Evolutionary conservation across 2,888 invertebrate species (phyloP).

Genomic region (Brachypalpus laphriformis): DNA sequence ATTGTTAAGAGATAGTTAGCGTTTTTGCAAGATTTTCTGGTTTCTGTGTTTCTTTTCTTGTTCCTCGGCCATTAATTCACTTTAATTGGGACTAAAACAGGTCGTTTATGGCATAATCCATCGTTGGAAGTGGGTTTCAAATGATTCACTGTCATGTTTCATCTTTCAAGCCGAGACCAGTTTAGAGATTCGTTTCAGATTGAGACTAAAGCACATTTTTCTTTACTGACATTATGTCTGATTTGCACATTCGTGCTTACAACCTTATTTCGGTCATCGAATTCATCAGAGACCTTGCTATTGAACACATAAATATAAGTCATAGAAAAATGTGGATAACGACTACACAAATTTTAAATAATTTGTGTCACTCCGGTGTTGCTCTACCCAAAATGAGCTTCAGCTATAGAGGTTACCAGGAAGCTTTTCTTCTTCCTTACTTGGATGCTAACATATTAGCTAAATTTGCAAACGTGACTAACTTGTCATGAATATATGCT

Average conservation of each 20-base stretch:
- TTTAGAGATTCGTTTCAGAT: not conserved
- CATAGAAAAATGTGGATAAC: not conserved
- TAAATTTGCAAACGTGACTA: too few species aligned
- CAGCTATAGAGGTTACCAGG: too few species aligned
- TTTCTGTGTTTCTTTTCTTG: not conserved
- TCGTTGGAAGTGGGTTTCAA: not conserved
- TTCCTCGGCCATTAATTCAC: not conserved
- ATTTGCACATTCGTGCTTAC: conserved; percentile 45
- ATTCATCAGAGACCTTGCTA: conserved; percentile 1
- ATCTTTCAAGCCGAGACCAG: not conserved
- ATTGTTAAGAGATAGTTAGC: not conserved
- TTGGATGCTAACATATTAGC: too few species aligned
- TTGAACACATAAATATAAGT: not conserved
- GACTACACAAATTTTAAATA: too few species aligned
- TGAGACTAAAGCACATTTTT: conserved; percentile 7
- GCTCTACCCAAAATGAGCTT: too few species aligned
- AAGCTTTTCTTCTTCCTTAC: too few species aligned
- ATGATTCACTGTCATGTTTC: conserved; percentile 15
- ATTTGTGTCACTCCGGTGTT: too few species aligned
- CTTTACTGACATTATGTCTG: conserved; percentile 30
- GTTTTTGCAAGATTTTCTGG: not conserved
- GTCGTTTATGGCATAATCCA: not conserved
- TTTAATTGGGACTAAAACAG: not conserved
- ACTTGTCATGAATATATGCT: too few species aligned
- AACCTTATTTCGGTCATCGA: not conserved